Evolutionary conservation across 1,140 invertebrate genomes (phyloP), one percentile per base, ranked within the genome.

Genomic region (Zeugodacus cucurbitae): DNA sequence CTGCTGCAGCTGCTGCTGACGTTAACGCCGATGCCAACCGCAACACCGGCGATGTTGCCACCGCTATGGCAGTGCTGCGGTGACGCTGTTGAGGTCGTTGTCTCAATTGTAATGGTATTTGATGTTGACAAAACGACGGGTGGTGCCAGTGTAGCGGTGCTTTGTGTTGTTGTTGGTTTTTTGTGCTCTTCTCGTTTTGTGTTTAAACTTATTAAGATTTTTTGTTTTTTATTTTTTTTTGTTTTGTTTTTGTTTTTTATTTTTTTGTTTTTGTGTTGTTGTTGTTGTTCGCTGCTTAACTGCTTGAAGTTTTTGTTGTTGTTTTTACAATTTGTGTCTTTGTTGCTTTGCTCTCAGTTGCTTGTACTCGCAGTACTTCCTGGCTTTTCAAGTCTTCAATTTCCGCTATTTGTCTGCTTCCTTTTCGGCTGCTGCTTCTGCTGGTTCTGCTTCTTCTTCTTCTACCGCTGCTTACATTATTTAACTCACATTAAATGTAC

Each of bases 31-130:
- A 22, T 41, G 74, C 74, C 37, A 17, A 44, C 59, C 22, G 22
- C 29, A 26, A n/a, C 74, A 41, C 74, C 37, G 26, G 10, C 44
- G 22, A 44, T 41, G n/a, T n/a, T n/a, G 11, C 74, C 74, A 48
- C 41, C 41, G 41, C 74, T 82, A 90, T 88, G 91, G 91, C 78
- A 59, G 88, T 70, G 88, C 41, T 41, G 86, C 85, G 87, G 87
- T 67, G 62, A 86, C 90, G 88, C 64, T 89, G 54, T 67, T 85
- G 70, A 70, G 37, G 57, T 59, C 57, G 34, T 48, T 87, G 54
- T 59, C 86, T 57, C 64, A 86, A 74, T 62, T 74, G 58, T 87
- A 62, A 78, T 88, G 85, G 62, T 58, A 88, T 88, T 37, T 89
- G 88, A 86, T 67, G 74, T 78, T 70, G 86, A 70, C 88, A 17